Evolutionary conservation across 2,797 vertebrate genomes (phyloP).

Genomic region (Loris lydekkerianus): DNA sequence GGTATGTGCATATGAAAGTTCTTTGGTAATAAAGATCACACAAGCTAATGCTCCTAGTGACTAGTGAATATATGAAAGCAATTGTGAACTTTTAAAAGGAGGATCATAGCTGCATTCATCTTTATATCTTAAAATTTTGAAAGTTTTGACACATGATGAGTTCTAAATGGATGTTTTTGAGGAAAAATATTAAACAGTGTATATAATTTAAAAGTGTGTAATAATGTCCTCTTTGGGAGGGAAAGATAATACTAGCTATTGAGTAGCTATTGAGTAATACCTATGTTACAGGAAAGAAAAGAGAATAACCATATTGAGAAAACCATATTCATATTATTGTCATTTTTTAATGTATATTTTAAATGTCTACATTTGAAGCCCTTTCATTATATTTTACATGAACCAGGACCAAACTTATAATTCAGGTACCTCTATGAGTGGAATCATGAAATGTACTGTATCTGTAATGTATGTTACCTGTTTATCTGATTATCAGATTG

Average conservation of each 20-base stretch:
- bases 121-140: background rate
- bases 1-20: constrained; percentile 78
- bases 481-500: constrained; percentile 12
- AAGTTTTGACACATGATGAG: background rate
- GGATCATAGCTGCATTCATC: background rate
- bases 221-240: background rate
- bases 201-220: background rate
- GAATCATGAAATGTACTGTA: background rate
- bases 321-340: background rate
- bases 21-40: background rate
- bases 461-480: background rate
- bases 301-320: background rate
- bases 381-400: background rate
- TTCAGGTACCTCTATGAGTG: background rate
- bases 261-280: background rate
- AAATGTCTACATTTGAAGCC: background rate
- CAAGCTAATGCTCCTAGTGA: background rate
- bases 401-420: constrained; percentile 13
- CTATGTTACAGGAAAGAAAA: background rate
- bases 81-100: constrained; percentile 1
- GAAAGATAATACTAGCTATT: background rate
- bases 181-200: background rate
- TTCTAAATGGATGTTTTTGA: background rate
- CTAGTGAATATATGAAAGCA: background rate
- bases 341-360: constrained; percentile 6